Evolutionary conservation across 1,140 invertebrate species (phyloP), one percentile per base, ranked within the genome.

Genomic region (Maconellicoccus hirsutus): DNA sequence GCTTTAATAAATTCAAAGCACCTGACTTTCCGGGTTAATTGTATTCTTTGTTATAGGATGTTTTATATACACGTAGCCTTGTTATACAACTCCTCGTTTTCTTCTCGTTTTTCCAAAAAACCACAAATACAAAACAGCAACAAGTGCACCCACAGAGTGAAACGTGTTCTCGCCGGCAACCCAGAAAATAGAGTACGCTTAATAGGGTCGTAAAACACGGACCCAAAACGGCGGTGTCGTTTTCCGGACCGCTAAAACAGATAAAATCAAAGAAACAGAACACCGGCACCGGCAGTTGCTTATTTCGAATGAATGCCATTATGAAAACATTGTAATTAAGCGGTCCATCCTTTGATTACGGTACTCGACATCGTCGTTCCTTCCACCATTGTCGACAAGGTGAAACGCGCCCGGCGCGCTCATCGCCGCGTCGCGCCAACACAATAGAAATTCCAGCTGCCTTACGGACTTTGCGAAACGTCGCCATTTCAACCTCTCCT

Each of bases 21-120:
- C 61, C 61, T 66, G 61, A 66, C 61, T 66, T 66, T 66, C 61
- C 61, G 61, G 61, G 61, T 66, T 66, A 66, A 66, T 66, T 66
- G 61, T 66, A 66, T 66, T 66, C 61, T 66, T 66, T 66, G 61
- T 66, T 66, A 26, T 26, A 66, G 61, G 61, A 26, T 66, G 25
- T 66, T 66, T 66, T 26, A 66, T 25, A 66, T 25, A 52, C n/a
- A 52, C 42, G n/a, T 52, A 52, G 42, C n/a, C 42, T 6, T 19
- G 42, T 52, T 8, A 52, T 14, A 52, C 29, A 33, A 33, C 29
- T 8, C 42, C 42, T 6, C n/a, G 42, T 52, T 52, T 52, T 52
- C 42, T 52, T 52, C 42, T 52, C n/a, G 12, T 33, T 12, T 33
- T 33, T 33, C 12, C 12, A 12, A 3, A 33, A 16, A 52, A 52